Percentiles rank a stretch among this genome's conserved stretches.
phyloP scores from a whole-genome alignment of 2,113 vertebrate genomes.

The Trichechus manatus region DNA sequence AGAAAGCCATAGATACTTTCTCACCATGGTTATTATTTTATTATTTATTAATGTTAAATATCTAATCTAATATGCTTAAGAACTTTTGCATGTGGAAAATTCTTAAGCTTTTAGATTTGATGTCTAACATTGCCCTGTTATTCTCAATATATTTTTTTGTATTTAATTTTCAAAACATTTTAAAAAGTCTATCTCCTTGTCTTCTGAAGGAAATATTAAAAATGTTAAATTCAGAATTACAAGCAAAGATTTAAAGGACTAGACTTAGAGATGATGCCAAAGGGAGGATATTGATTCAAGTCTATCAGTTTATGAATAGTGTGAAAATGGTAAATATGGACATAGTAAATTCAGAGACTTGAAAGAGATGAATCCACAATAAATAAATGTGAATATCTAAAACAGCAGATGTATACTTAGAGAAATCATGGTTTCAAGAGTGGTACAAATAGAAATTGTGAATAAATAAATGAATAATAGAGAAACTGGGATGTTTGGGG shows the following conservation, averaged over 20 bases:
- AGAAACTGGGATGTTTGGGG: not conserved
- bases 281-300: not conserved
- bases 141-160: not conserved
- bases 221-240: conserved; percentile 35
- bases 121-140: not conserved
- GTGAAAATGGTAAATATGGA: not conserved
- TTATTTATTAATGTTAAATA: not conserved
- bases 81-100: not conserved
- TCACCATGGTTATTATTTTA: not conserved
- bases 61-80: conserved; percentile 10
- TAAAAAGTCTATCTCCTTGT: not conserved
- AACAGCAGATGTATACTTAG: not conserved
- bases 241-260: conserved; percentile 41
- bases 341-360: conserved; percentile 33
- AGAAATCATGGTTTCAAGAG: not conserved
- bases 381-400: not conserved
- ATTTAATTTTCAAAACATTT: conserved; percentile 26
- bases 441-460: not conserved
- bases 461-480: not conserved
- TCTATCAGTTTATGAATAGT: not conserved
- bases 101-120: not conserved
- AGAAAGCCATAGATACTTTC: not conserved
- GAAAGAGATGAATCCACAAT: not conserved
- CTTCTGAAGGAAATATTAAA: conserved; percentile 36
- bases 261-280: not conserved